Percentiles rank a stretch among this genome's conserved stretches.
Evolutionary conservation across 2,113 vertebrate species (phyloP).

Genomic region (Colistium nudipinnis): DNA sequence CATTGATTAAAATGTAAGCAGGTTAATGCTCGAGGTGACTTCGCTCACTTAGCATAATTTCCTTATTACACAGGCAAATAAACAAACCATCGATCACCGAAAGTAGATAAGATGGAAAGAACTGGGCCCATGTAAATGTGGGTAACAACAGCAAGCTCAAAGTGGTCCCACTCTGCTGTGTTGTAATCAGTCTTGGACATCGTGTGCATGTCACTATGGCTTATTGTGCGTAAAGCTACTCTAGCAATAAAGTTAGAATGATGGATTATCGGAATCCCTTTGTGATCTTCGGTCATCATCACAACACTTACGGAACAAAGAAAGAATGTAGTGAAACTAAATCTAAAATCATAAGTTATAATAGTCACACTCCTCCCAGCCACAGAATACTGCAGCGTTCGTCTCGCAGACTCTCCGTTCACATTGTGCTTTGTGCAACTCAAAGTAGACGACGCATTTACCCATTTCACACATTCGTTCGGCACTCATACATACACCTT

Average conservation of each 20-base stretch:
- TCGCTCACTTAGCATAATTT: conserved; percentile 71
- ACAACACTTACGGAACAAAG: neutral
- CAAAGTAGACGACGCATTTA: no score
- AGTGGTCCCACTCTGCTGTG: conserved; percentile 30
- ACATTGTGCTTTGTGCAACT: no score
- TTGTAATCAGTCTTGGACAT: conserved; percentile 17
- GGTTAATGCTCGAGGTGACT: conserved; percentile 79
- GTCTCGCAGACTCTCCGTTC: no score
- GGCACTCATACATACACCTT: no score
- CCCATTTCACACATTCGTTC: no score
- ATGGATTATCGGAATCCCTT: no score
- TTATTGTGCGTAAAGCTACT: neutral
- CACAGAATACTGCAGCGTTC: no score
- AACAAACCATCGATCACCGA: conserved; percentile 78
- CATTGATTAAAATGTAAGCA: conserved; percentile 80
- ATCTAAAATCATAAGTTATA: no score
- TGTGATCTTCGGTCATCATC: neutral
- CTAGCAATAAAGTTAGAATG: no score
- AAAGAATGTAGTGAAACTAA: neutral
- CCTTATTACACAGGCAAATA: conserved; percentile 80
- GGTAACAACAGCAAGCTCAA: conserved; percentile 27
- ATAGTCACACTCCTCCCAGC: no score
- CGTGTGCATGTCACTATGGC: neutral
- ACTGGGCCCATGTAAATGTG: conserved; percentile 48
- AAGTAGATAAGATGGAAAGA: conserved; percentile 62